Percentiles rank a stretch among this genome's conserved stretches.
phyloP scores from a whole-genome alignment of 2,888 invertebrate genomes.

The Ryuthela nishihirai region DNA sequence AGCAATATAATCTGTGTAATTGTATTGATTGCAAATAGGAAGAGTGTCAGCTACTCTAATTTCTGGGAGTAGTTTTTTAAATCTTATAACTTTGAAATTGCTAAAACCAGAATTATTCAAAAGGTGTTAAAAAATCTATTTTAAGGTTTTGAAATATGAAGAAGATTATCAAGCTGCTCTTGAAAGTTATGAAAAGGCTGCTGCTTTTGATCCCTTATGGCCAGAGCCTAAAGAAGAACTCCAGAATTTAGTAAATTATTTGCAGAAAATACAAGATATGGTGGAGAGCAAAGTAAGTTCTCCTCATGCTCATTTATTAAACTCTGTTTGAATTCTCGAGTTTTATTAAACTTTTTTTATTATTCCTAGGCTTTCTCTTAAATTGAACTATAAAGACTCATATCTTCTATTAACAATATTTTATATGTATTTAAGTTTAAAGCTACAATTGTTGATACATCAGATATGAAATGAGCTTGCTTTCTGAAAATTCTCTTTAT shows the following conservation, averaged over 20 bases:
- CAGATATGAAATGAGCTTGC: no score
- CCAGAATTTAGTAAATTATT: conserved; percentile 61
- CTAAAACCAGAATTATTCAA: no score
- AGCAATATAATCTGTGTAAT: no score
- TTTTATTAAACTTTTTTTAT: no score
- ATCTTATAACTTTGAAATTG: no score
- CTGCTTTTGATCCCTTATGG: conserved; percentile 72
- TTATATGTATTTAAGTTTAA: no score
- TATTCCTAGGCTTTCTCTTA: not conserved
- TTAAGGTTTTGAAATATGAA: conserved; percentile 70
- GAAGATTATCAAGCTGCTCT: conserved; percentile 70
- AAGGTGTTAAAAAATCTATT: not conserved
- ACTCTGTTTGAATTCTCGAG: not conserved
- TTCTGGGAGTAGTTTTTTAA: conserved; percentile 27
- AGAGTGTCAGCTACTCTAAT: no score
- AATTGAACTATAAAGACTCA: no score
- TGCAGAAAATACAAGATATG: conserved; percentile 62
- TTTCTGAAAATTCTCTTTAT: no score
- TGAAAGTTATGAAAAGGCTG: conserved; percentile 64
- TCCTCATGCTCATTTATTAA: not conserved
- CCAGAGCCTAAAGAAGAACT: conserved; percentile 62
- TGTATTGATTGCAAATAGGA: no score
- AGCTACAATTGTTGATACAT: no score
- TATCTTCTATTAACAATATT: no score
- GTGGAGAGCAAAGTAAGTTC: conserved; percentile 58